Evolutionary conservation across 2,113 vertebrate species (phyloP), one percentile per base, ranked within the genome.

Genomic region (Scomber colias): DNA sequence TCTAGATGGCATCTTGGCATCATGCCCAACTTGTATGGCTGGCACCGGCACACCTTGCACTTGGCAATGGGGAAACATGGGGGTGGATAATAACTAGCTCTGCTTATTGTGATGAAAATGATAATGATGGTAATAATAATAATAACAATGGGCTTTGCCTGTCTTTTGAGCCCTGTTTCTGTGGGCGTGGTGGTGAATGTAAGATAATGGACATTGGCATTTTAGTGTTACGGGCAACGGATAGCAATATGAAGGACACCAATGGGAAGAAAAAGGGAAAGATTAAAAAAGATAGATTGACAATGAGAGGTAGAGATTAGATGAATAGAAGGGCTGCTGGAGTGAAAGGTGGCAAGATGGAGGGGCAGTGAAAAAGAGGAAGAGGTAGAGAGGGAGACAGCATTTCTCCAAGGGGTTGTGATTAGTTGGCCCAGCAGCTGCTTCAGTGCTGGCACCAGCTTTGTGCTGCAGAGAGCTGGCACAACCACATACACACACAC

Each of bases 351-450:
- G 85, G 72, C 27, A 54, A 82, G 85, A 90, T 75, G 84, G 74
- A 84, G 83, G 74, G 86, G 75, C 65, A 76, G 79, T 53, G 30
- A 86, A 62, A 77, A 53, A 56, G 83, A 83, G 40, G 44, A 73
- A 73, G 84, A 79, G 88, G 72, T 77, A 80, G 75, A 78, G 78
- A 85, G 77, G 35, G 84, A 87, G 81, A 84, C 79, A 87, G 75
- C 65, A 82, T 90, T 85, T 90, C 92, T 94, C 93, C 16, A 63
- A 90, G 92, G 91, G 89, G 65, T 80, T 89, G 90, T 91, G 92
- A 93, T 92, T 92, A 93, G 90, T 89, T 91, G 84, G 93, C 90
- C 90, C 82, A 89, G 91, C 93, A 93, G 90, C 91, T 94, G 93
- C 87, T 94, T 86, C 83, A 86, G 75, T 71, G 84, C 83, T 93